These are phyloP conservation scores for Halichondria panicea DNA, from an alignment of 37 sponge, comb jelly and placozoan species.

Conservation along the genomic window DNA sequence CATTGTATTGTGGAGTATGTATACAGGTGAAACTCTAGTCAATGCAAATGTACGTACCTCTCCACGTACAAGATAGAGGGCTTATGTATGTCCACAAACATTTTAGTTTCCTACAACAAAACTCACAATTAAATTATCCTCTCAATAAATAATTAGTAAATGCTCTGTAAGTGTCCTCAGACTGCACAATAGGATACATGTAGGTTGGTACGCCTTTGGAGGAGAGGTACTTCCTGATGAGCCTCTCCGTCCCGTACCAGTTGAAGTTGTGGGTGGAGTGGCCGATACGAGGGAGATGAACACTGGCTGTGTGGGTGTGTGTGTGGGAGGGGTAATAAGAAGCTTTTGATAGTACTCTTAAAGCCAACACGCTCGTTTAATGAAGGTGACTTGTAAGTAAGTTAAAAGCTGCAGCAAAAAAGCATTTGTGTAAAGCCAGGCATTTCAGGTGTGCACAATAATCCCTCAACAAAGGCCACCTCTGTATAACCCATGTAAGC, in stretches of 20 bases:
- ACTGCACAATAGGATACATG: constrained; percentile 57
- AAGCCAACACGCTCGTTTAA: no score
- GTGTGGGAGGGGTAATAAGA: no score
- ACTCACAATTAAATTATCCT: not conserved
- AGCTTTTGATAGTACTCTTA: no score
- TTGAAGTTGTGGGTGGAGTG: constrained; percentile 83
- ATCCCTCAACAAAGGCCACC: no score
- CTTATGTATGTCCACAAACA: not conserved
- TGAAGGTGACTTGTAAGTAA: no score
- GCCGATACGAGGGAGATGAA: constrained; percentile 81
- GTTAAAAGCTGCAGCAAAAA: no score
- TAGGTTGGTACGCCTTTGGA: constrained; percentile 64
- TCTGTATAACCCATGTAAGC: no score
- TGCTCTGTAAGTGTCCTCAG: not conserved
- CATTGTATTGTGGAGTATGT: not conserved
- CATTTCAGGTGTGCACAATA: no score
- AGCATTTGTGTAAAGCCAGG: no score
- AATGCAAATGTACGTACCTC: not conserved
- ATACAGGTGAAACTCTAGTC: not conserved
- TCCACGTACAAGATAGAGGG: not conserved
- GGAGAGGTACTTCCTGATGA: constrained; percentile 74
- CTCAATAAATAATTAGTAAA: not conserved
- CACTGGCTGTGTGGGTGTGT: constrained; percentile 78
- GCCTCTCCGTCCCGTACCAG: constrained; percentile 88
- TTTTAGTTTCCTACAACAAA: no score